Evolutionary conservation across 1,140 invertebrate species (phyloP).

Genomic region (Drosophila dunni): DNA sequence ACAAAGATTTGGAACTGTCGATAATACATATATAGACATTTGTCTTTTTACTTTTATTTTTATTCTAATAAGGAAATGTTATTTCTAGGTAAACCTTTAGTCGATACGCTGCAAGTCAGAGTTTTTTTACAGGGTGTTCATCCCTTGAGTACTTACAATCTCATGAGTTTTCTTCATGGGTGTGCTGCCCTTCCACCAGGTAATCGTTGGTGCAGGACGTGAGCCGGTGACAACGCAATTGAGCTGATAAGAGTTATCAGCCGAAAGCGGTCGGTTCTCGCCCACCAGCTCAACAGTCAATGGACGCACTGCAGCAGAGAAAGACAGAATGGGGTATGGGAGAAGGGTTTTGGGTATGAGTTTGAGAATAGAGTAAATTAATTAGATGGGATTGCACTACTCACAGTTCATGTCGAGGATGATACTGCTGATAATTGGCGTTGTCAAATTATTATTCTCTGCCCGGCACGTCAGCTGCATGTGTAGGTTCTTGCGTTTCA

Average conservation of each 20-base stretch:
- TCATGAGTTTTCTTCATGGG: conserved; percentile 90
- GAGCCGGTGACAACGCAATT: conserved; percentile 93
- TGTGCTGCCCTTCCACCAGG: conserved; percentile 93
- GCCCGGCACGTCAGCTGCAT: conserved; percentile 90
- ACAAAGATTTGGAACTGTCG: too few species aligned
- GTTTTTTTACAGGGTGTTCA: neutral
- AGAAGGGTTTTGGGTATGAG: conserved; percentile 63
- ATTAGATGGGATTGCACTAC: conserved; percentile 76
- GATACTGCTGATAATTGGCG: conserved; percentile 90
- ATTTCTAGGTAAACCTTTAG: neutral
- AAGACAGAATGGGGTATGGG: neutral
- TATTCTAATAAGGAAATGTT: too few species aligned
- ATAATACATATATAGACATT: too few species aligned
- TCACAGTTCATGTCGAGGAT: conserved; percentile 92
- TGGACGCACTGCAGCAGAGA: conserved; percentile 89
- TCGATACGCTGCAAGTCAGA: neutral
- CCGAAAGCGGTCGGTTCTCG: conserved; percentile 91
- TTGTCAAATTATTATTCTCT: conserved; percentile 90
- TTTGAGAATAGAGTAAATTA: neutral
- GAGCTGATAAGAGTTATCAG: conserved; percentile 91
- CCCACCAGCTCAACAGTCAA: conserved; percentile 91
- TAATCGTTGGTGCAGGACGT: conserved; percentile 91
- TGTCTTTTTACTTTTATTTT: too few species aligned
- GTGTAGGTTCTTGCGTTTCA: conserved; percentile 89
- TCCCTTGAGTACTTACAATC: conserved; percentile 87